Evolutionary conservation across 64 coral and sea anemone species (phyloP).

Genomic region (Actinia equina): DNA sequence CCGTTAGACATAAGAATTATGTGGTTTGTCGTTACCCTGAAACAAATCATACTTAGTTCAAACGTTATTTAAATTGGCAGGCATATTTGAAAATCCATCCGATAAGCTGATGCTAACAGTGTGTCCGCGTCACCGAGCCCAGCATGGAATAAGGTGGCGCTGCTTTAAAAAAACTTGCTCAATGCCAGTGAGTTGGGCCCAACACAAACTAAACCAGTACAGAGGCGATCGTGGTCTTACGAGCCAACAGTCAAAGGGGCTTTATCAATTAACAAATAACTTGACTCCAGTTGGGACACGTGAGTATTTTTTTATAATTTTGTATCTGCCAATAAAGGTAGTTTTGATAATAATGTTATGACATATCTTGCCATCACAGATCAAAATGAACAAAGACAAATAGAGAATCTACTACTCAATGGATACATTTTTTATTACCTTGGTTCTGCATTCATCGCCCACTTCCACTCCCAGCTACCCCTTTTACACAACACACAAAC

Average conservation of each 20-base stretch:
- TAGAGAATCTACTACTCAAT: too few species aligned
- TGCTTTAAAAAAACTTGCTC: too few species aligned
- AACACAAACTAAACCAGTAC: slow-evolving; percentile 3
- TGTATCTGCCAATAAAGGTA: neutral
- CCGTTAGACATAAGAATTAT: too few species aligned
- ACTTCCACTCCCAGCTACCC: too few species aligned
- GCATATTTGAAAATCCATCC: too few species aligned
- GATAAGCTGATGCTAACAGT: too few species aligned
- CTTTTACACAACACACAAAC: neutral
- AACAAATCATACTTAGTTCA: neutral
- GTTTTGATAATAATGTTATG: neutral
- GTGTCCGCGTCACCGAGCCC: too few species aligned
- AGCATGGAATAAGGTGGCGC: too few species aligned
- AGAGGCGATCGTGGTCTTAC: slow-evolving; percentile 33
- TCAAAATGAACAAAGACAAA: neutral
- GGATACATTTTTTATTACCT: too few species aligned
- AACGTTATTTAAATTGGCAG: neutral
- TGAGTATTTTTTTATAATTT: slow-evolving; percentile 19
- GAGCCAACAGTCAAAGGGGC: slow-evolving; percentile 18
- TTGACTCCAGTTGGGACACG: slow-evolving; percentile 53
- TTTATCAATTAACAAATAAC: slow-evolving; percentile 22
- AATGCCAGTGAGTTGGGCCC: too few species aligned
- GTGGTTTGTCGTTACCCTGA: neutral
- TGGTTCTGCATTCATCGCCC: too few species aligned
- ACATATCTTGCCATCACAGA: neutral